phyloP scores from a whole-genome alignment of 2,797 vertebrate genomes.

The Xenops minutus region DNA sequence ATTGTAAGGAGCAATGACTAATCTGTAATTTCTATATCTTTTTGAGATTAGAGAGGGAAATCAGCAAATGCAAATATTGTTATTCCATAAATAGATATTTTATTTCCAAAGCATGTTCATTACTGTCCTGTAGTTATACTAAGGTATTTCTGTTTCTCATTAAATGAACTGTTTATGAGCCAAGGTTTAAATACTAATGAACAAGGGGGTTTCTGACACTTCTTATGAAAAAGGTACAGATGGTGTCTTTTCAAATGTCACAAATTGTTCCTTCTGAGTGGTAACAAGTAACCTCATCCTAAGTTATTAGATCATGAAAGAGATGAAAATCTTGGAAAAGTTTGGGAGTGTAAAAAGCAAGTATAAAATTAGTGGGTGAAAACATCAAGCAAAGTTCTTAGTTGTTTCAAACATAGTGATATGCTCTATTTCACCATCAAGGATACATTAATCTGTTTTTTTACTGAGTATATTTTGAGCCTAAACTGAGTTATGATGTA shows the following conservation, averaged over 20 bases:
- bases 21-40: background rate
- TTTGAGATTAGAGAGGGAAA: background rate
- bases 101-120: background rate
- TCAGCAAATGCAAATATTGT: background rate
- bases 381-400: background rate
- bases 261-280: background rate
- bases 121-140: background rate
- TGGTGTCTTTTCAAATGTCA: background rate
- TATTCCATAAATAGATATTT: background rate
- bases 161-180: accelerated
- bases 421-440: background rate
- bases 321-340: background rate
- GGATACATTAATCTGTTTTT: background rate
- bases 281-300: background rate
- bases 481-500: background rate
- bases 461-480: background rate
- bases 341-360: background rate
- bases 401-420: background rate
- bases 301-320: background rate
- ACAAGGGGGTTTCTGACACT: background rate
- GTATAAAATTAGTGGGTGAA: background rate
- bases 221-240: background rate
- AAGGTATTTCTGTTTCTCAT: background rate
- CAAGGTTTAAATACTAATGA: background rate
- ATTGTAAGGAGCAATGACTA: background rate